Evolutionary conservation across 2,113 vertebrate genomes (phyloP), one percentile per base, ranked within the genome.

Genomic region (Scolopax mira): DNA sequence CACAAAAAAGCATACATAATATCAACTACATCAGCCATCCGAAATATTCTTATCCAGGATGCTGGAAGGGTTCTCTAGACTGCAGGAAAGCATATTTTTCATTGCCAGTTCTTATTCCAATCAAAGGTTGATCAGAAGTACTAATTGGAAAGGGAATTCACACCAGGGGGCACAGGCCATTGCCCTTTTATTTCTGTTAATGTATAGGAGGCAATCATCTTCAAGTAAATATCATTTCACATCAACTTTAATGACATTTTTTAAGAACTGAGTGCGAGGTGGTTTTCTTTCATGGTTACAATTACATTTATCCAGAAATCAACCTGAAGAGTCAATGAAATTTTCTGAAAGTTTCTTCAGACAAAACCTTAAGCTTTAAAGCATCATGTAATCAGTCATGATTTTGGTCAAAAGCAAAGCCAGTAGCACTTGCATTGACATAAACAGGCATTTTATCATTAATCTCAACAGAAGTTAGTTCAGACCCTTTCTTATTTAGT

Each of bases 391-490:
- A 87, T 89, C 19, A 74, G 61, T 62, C 54, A 79, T 66, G 65
- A 95, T 54, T 91, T 61, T 81, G 78, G 88, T 83, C 84, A 92
- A 79, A 90, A 87, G 54, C 71, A 80, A 87, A 89, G 79, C 58
- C 89, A 79, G 37, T 23, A 90, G 72, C 17, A 55, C 55, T 86
- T 73, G 46, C 75, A 88, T 33, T 66, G 79, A 71, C 35, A 88
- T 44, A 88, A 95, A 80, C 5, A 51, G 46, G 39, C 75, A 79
- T 78, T 91, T 87, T 77, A 88, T 80, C 79, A 88, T 80, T 88
- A 42, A 73, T 69, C 18, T 91, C 88, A 75, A 78, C 21, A 78
- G 60, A 67, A 67, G 82, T 94, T 96, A 96, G 90, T 93, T 83
- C 77, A 95, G 61, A 90, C 8, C 12, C 1, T 0, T 51, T 55